A percentile compares a stretch with the other conserved stretches of the same genome.
Conservation (phyloP, 1,140 invertebrate species). For the Drosophila bocki region DNA sequence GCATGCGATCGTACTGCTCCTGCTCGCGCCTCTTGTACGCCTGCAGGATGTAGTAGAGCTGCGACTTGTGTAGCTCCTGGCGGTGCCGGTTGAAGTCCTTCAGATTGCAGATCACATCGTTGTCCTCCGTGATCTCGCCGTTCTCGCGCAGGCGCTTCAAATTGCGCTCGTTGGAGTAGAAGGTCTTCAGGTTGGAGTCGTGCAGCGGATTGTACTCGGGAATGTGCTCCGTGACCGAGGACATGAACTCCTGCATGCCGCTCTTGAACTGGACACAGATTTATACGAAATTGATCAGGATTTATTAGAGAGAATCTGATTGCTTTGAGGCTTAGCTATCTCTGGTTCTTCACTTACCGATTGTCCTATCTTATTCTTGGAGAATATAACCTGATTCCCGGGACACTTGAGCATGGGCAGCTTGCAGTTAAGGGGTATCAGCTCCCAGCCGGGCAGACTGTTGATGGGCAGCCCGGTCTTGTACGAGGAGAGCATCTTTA, state of each 20-base stretch:
- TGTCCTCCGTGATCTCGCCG: constrained; percentile 74
- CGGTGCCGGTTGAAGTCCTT: constrained; percentile 83
- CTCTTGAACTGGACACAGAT: constrained; percentile 59
- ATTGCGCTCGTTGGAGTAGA: constrained; percentile 75
- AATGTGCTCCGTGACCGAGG: constrained; percentile 55
- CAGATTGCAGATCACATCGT: constrained; percentile 81
- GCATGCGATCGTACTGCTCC: constrained; percentile 70
- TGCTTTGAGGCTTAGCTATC: too few species aligned
- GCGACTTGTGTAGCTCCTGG: constrained; percentile 80
- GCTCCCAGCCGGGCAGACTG: constrained; percentile 80
- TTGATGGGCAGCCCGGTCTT: constrained; percentile 77
- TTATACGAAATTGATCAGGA: neutral
- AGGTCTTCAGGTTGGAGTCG: constrained; percentile 78
- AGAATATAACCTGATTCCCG: constrained; percentile 79
- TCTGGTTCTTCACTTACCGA: constrained; percentile 42
- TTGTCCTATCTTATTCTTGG: constrained; percentile 79
- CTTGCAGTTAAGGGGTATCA: constrained; percentile 76
- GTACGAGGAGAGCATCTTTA: constrained; percentile 40
- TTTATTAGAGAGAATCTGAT: too few species aligned
- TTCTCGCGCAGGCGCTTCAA: constrained; percentile 74
- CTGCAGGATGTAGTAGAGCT: constrained; percentile 77
- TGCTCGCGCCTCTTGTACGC: constrained; percentile 68
- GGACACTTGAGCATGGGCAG: constrained; percentile 83
- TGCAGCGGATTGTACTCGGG: constrained; percentile 81
- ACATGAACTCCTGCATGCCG: constrained; percentile 73